Base-by-base conservation (phyloP, 1,140 invertebrate species). In the Trinorchestia longiramus region DNA sequence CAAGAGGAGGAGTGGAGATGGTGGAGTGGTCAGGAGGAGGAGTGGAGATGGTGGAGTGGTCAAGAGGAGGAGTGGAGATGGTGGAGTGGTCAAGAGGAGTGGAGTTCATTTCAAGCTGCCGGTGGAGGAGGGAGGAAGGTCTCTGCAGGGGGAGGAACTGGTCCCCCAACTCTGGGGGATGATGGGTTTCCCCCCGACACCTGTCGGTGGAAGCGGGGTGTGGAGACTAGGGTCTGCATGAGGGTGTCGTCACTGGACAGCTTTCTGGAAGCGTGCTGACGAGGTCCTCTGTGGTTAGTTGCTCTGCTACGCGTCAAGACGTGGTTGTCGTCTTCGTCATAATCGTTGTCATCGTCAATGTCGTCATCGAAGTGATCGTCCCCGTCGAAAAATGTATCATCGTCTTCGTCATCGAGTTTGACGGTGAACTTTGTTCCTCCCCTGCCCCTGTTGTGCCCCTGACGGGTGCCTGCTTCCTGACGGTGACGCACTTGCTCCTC, bases 321-420 rank as follows among this genome's bases (percentile, higher is more conserved):
- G 41, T 88, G 4, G 87, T 88, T 40, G 87, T 88, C 87, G 6
- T 88, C 36, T 36, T 88, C 87, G 87, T 88, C 87, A 42, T n/a
- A 88, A 40, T 92, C 90, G 43, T 43, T 11, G 8, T 11, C 8
- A 42, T 43, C 90, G 87, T 87, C 87, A 36, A 87, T n/a, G 8
- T 87, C 87, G 43, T 92, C 90, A 43, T 92, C 90, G 8, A 43
- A 43, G 43, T 92, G 41, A 44, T 92, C 90, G 43, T 92, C 90
- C 4, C 90, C 90, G 42, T 92, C 90, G 43, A 92, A 92, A 23
- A 40, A 28, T 23, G 36, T 6, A 44, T 92, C 90, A 36, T 92
- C 90, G 36, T 15, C 41, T 15, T 92, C 41, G 43, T 92, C 90
- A 36, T 92, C 90, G 90, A 92, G 90, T 15, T 6, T 42, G 36